These are phyloP conservation scores for Actias luna DNA, from an alignment of 2,888 invertebrate genomes.

Conservation along the genomic window DNA sequence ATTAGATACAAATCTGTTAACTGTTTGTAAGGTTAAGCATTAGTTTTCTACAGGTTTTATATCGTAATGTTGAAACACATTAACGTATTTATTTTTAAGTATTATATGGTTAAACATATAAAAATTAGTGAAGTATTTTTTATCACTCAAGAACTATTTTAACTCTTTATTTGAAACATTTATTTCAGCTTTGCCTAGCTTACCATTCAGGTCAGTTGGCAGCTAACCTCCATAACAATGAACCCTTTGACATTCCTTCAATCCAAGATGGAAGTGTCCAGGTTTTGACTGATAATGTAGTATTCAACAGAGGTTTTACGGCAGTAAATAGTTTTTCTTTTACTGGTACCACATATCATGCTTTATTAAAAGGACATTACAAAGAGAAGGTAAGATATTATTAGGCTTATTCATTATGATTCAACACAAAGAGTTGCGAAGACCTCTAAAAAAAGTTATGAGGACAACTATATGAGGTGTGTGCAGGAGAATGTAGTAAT, in stretches of 20 bases:
- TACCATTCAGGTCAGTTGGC: slow-evolving; percentile 12
- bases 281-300: slow-evolving; percentile 8
- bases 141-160: neutral
- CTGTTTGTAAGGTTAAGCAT: too few species aligned
- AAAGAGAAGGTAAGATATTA: slow-evolving; percentile 45
- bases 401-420: neutral
- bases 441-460: too few species aligned
- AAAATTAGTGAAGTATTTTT: neutral
- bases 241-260: neutral
- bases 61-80: neutral
- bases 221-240: slow-evolving; percentile 5
- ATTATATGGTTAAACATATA: neutral
- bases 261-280: slow-evolving; percentile 1
- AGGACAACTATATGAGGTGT: too few species aligned
- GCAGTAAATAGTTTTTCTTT: slow-evolving; percentile 52
- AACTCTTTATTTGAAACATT: slow-evolving; percentile 27
- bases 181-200: slow-evolving; percentile 13
- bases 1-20: too few species aligned
- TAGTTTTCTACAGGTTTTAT: too few species aligned
- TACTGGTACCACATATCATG: slow-evolving; percentile 49
- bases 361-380: slow-evolving; percentile 50
- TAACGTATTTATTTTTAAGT: neutral
- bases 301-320: slow-evolving; percentile 22
- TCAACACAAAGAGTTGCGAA: too few species aligned
- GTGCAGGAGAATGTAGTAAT: too few species aligned